Evolutionary conservation across 2,797 vertebrate genomes (phyloP), one percentile per base, ranked within the genome.

Genomic region (Amazona ochrocephala): DNA sequence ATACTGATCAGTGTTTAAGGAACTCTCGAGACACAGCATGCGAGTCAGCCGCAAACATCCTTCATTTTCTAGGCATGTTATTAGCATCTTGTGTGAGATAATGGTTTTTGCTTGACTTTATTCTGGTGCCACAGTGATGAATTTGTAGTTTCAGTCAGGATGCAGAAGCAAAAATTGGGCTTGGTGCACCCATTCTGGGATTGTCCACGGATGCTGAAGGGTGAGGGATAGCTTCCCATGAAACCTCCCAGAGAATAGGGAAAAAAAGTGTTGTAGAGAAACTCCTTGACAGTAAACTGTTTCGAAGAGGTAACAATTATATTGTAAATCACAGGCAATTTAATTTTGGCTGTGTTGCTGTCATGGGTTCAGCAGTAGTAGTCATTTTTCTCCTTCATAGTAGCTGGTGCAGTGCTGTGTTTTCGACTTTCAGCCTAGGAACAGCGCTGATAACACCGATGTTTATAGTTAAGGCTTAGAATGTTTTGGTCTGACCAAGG

Each of bases 111-210:
- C 45, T 68, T 61, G 20, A 20, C 50, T 76, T 83, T 11, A 21
- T 61, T 53, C 30, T 0, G 0, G 13, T 60, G 44, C 66, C 2
- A 1, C n/a, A 13, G 26, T 13, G 44, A 48, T 44, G 41, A 26
- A 7, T 42, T 56, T 48, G 44, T 53, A 24, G 29, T 53, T 53
- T 37, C n/a, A 17, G 0, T 44, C 0, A 4, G 30, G 34, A 27
- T 50, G 24, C 12, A 30, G 47, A 62, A 56, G 74, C 60, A 50
- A 47, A 71, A 79, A 22, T 47, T 0, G 3, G 12, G 5, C 34
- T 79, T 4, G 4, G 48, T 41, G 60, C 42, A 19, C 9, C 34
- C 23, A 5, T 9, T n/a, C 16, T 1, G 2, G 7, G 32, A 17
- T 45, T 64, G 30, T 44, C 34, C 22, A 6, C 7, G 1, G 17